These are phyloP conservation scores for Cairina moschata DNA, from an alignment of 2,113 vertebrate species.

Conservation along the genomic window DNA sequence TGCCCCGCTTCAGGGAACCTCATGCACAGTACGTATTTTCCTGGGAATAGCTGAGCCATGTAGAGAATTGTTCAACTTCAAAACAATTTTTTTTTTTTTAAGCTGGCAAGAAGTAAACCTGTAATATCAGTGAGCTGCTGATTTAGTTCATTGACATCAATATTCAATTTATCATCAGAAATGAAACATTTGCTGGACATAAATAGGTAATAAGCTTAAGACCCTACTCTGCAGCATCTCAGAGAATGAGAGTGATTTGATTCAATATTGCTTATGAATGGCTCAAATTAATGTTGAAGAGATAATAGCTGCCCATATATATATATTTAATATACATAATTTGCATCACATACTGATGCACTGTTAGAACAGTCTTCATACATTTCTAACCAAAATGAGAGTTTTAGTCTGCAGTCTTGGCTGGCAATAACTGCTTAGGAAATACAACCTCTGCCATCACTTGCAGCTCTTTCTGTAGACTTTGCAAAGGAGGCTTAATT, in stretches of 20 bases:
- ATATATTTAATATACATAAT: not conserved
- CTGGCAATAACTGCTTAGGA: not conserved
- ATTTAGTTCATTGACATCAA: not conserved
- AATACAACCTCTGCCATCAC: not conserved
- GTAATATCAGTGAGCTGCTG: not conserved
- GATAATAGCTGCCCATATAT: not conserved
- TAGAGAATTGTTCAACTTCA: not conserved
- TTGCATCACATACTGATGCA: not conserved
- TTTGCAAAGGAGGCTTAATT: not conserved
- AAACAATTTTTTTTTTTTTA: not conserved
- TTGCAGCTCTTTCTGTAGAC: not conserved
- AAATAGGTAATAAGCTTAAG: not conserved
- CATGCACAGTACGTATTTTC: not conserved
- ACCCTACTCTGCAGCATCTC: not conserved
- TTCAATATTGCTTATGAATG: not conserved
- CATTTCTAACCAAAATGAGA: not conserved
- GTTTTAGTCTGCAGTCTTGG: not conserved
- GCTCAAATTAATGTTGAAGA: not conserved
- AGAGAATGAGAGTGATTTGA: not conserved
- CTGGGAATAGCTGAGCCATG: accelerated
- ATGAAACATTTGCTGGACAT: not conserved
- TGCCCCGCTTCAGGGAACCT: not conserved
- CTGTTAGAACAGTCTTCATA: not conserved
- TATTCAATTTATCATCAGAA: not conserved
- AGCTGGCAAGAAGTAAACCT: not conserved